Evolutionary conservation across 2,797 vertebrate genomes (phyloP).

Genomic region (Hylomyscus alleni): DNA sequence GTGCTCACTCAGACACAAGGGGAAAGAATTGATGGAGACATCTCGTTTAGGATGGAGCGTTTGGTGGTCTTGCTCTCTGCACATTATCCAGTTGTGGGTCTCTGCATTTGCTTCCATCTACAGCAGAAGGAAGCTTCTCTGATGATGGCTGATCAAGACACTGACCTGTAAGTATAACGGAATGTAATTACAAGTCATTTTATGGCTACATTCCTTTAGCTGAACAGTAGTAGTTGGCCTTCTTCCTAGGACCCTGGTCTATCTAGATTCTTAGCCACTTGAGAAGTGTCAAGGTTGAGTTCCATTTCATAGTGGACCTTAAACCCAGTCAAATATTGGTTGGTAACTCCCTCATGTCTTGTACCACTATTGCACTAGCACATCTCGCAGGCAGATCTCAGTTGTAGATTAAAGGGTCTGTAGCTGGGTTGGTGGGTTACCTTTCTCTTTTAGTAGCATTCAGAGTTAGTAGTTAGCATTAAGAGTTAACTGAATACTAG

Average conservation of each 20-base stretch:
- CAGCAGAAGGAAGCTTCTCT: neutral
- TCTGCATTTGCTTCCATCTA: neutral
- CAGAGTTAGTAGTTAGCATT: too few species aligned
- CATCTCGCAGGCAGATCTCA: neutral
- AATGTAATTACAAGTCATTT: neutral
- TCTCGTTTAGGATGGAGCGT: neutral
- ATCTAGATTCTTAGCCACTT: neutral
- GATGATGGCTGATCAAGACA: neutral
- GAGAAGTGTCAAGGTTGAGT: neutral
- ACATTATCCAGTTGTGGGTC: neutral
- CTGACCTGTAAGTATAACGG: neutral
- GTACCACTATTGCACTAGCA: too few species aligned
- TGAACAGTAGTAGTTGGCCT: neutral
- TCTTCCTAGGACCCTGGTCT: neutral
- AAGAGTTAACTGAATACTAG: neutral
- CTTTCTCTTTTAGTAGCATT: neutral
- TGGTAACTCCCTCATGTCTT: neutral
- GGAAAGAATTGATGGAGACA: neutral
- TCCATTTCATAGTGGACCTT: neutral
- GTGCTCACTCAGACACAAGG: neutral
- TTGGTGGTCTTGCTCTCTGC: neutral
- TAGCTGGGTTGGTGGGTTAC: neutral
- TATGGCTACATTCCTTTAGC: neutral
- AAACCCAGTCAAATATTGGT: neutral
- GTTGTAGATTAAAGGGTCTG: neutral